These are phyloP conservation scores for Branchipolynoe longqiensis DNA, from an alignment of 2,888 invertebrate genomes.

Conservation along the genomic window DNA sequence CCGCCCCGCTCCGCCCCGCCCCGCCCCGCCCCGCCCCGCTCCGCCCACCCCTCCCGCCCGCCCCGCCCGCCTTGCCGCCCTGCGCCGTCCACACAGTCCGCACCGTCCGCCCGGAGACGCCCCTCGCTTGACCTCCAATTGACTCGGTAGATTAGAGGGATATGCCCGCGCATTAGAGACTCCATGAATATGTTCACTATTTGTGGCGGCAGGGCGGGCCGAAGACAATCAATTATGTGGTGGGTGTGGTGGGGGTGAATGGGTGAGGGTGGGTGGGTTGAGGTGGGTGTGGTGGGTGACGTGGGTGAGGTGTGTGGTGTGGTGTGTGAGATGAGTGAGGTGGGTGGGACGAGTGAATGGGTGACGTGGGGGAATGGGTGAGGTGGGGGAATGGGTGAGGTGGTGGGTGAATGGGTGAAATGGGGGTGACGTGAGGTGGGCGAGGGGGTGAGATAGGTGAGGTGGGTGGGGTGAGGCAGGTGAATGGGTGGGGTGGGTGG, in stretches of 20 bases:
- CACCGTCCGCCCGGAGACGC: too few relatives aligned
- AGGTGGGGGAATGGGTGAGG: neutral
- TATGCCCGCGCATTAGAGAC: conserved; percentile 43
- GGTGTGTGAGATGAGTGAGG: too few relatives aligned
- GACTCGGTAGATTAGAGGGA: conserved; percentile 47
- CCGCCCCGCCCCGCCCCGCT: too few relatives aligned
- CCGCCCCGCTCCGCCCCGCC: too few relatives aligned
- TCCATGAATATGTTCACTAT: conserved; percentile 54
- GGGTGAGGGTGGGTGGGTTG: neutral
- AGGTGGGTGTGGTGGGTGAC: neutral
- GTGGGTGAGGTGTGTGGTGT: too few relatives aligned
- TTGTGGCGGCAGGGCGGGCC: conserved; percentile 5
- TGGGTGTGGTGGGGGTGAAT: neutral
- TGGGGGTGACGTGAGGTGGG: neutral
- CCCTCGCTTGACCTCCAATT: conserved; percentile 25
- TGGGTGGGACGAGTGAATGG: neutral
- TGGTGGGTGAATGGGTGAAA: too few relatives aligned
- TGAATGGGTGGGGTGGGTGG: too few relatives aligned
- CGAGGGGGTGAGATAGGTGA: neutral
- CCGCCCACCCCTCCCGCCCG: too few relatives aligned
- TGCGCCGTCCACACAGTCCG: too few relatives aligned
- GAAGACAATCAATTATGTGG: conserved; percentile 44
- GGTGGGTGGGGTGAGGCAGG: too few relatives aligned
- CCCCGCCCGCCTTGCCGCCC: too few relatives aligned
- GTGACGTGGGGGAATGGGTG: neutral